A percentile compares a stretch with the other conserved stretches of the same genome.
Evolutionary conservation across 2,113 vertebrate genomes (phyloP).

Genomic region (Recurvirostra avosetta): DNA sequence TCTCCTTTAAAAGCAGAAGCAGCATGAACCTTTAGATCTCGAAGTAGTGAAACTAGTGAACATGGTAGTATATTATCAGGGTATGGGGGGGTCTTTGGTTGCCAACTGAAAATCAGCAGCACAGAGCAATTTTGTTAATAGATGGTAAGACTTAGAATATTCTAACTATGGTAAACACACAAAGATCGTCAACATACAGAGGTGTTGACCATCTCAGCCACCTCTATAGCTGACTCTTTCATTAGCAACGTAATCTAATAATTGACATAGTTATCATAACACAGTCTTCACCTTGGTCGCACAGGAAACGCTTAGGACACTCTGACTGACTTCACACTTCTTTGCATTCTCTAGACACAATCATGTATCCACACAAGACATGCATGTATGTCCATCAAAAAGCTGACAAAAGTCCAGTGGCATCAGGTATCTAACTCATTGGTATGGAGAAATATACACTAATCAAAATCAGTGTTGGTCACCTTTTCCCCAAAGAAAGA

Average conservation of each 20-base stretch:
- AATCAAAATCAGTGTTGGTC: not conserved
- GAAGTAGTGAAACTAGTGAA: not conserved
- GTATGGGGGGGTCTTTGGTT: not conserved
- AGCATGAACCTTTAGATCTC: not conserved
- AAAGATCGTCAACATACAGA: not conserved
- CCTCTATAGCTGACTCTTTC: not conserved
- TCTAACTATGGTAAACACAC: not conserved
- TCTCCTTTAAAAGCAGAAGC: not conserved
- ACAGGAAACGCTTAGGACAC: not conserved
- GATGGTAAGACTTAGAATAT: not conserved
- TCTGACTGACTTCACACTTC: not conserved
- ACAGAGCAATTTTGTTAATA: not conserved
- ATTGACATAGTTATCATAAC: not conserved
- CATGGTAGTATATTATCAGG: not conserved
- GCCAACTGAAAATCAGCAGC: not conserved
- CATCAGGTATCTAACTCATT: not conserved
- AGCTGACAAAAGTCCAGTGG: not conserved
- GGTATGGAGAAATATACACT: not conserved
- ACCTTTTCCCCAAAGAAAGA: not conserved
- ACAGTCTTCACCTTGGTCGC: not conserved
- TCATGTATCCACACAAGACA: not conserved
- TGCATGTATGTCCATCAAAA: not conserved
- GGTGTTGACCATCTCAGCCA: not conserved
- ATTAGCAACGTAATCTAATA: not conserved
- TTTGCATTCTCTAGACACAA: not conserved